Evolutionary conservation across 2,113 vertebrate species (phyloP), one percentile per base, ranked within the genome.

Genomic region (Sceloporus tristichus): DNA sequence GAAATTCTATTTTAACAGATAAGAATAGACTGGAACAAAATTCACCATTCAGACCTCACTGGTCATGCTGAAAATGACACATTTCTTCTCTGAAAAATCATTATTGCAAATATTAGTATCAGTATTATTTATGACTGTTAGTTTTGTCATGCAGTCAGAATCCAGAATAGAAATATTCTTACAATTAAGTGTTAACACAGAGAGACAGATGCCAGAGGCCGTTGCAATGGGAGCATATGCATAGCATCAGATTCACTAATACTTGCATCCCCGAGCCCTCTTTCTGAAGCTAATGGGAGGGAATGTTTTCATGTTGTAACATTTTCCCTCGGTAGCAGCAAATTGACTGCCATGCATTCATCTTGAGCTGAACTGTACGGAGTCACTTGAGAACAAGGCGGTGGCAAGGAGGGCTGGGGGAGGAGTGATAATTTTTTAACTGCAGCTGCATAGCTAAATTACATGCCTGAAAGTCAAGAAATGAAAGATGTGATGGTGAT

Each of bases 291-390:
- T 93, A 88, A 92, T 92, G 78, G 92, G 85, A 96, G 88, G 89
- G 91, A 94, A 95, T 94, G 91, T 94, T 96, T 96, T 96, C 94
- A 94, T 95, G 91, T 95, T 95, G 80, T 71, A 95, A 94, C 89
- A 95, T 95, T 96, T 95, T 94, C 94, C 90, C 95, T 95, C 95
- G 93, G 93, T 94, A 80, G 80, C 89, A 95, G 94, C 93, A 96
- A 96, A 96, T 96, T 95, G 95, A 90, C 91, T 96, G 91, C 91
- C 89, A 93, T 94, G 90, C 91, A 96, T 95, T 90, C 93, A 83
- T 95, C 92, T 95, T 95, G 92, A 87, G 62, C 87, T 86, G 38
- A 48, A 42, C 56, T 74, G 65, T 84, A 74, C 87, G 88, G 65
- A 93, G 90, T 86, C 94, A 94, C 93, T 91, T 88, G 92, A 95